phyloP scores from a whole-genome alignment of 1,140 invertebrate genomes.

The Solen grandis region DNA sequence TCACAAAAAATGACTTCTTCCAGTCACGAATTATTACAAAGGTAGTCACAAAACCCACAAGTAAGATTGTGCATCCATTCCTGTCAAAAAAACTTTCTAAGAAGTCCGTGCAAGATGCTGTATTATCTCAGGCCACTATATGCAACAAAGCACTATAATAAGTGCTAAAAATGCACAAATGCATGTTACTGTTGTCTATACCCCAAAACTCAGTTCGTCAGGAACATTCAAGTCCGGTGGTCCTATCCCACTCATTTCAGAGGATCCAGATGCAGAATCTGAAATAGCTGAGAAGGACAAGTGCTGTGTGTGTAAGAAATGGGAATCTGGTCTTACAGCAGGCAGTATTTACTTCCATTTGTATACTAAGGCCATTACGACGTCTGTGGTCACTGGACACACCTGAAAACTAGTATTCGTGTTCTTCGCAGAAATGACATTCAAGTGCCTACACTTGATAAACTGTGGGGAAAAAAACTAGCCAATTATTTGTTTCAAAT shows the following conservation, averaged over 20 bases:
- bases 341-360: not conserved
- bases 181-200: not conserved
- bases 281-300: not conserved
- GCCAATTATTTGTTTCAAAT: no score
- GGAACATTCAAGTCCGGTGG: not conserved
- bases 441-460: no score
- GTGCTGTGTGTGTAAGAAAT: conserved; percentile 27
- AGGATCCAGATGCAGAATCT: not conserved
- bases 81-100: conserved; percentile 18
- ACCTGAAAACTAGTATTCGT: not conserved
- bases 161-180: not conserved
- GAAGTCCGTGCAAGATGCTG: conserved; percentile 9
- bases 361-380: not conserved
- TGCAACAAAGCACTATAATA: not conserved
- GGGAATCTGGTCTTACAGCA: not conserved
- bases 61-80: conserved; percentile 30
- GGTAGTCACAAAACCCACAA: conserved; percentile 19
- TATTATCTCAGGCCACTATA: not conserved
- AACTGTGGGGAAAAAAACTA: no score
- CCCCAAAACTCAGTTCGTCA: not conserved
- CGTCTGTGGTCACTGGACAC: not conserved
- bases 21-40: not conserved
- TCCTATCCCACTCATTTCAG: not conserved
- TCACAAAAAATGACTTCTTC: not conserved
- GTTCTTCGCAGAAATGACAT: not conserved